A percentile compares a stretch with the other conserved stretches of the same genome.
Evolutionary conservation across 2,797 vertebrate species (phyloP).

Genomic region (Lepus oiostolus): DNA sequence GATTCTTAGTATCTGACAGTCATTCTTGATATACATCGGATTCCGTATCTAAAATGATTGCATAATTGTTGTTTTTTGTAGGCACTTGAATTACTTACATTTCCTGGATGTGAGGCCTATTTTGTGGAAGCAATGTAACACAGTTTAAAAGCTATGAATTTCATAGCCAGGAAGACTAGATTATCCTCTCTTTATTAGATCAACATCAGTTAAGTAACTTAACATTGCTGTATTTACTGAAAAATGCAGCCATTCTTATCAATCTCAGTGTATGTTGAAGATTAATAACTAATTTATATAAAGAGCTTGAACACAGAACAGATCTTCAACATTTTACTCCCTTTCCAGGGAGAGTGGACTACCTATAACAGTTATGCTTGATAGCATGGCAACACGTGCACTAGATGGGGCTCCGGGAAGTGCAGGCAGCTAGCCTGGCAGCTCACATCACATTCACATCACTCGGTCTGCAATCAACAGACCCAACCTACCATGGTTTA

Average conservation of each 20-base stretch:
- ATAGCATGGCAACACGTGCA: neutral
- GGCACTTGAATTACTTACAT: neutral
- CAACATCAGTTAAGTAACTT: neutral
- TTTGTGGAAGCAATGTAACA: neutral
- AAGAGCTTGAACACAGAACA: neutral
- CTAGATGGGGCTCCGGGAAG: neutral
- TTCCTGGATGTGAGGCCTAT: neutral
- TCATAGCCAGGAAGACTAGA: neutral
- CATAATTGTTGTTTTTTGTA: neutral
- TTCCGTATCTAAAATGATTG: neutral
- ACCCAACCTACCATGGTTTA: neutral
- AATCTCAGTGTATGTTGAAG: neutral
- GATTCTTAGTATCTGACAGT: neutral
- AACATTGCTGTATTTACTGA: neutral
- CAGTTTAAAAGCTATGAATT: neutral
- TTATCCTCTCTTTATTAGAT: neutral
- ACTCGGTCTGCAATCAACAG: neutral
- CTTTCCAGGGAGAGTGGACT: neutral
- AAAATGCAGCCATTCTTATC: neutral
- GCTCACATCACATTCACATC: neutral
- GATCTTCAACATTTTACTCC: neutral
- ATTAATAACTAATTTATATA: neutral
- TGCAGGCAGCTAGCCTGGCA: neutral
- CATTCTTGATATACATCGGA: neutral
- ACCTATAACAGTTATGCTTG: neutral